A percentile compares a stretch with the other conserved stretches of the same genome.
Conservation (phyloP, 2,113 vertebrate species). For the Psephotus haematonotus region DNA sequence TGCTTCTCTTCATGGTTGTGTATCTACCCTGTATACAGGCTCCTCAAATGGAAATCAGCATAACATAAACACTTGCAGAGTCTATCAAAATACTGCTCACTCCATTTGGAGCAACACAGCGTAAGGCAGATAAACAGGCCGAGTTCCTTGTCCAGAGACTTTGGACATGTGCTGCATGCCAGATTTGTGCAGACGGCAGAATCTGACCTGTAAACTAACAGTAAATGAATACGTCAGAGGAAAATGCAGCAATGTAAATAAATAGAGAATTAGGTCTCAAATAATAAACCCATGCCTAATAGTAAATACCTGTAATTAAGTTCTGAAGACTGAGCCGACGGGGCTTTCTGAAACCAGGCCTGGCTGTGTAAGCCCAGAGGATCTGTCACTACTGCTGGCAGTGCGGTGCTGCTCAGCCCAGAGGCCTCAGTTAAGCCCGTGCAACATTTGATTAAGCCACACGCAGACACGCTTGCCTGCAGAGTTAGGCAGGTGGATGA, state of each 20-base stretch:
- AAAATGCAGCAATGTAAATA: conserved; percentile 10
- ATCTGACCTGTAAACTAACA: not conserved
- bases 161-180: not conserved
- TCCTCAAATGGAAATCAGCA: conserved; percentile 53
- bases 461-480: not conserved
- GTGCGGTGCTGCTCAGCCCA: rapidly evolving
- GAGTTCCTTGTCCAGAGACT: not conserved
- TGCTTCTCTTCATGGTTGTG: conserved; percentile 42
- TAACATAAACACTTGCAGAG: conserved; percentile 6
- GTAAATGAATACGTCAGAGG: not conserved
- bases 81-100: not conserved
- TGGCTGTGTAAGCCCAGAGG: not conserved
- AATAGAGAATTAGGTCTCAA: not conserved
- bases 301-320: not conserved
- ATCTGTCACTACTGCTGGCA: not conserved
- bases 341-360: not conserved
- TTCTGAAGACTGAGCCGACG: not conserved
- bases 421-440: not conserved
- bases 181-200: conserved; percentile 4
- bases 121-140: not conserved
- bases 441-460: not conserved
- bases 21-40: conserved; percentile 15
- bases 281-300: not conserved
- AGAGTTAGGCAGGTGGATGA: not conserved
- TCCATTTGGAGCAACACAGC: not conserved